Conservation (phyloP, 2,113 vertebrate genomes). For the Lophura nycthemera region DNA sequence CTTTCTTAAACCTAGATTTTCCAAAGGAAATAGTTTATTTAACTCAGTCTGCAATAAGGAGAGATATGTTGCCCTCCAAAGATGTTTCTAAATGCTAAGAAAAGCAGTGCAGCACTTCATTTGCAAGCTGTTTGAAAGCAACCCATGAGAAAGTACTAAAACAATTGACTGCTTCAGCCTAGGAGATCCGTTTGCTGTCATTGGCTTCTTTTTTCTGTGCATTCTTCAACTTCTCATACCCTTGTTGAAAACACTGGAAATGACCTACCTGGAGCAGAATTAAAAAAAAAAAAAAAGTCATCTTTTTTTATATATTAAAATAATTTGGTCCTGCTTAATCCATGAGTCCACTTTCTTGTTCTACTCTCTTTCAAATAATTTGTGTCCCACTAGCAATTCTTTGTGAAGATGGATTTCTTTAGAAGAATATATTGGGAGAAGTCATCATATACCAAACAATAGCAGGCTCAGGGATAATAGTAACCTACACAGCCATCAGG, state of each 20-base stretch:
- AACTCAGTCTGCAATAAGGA: background rate
- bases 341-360: background rate
- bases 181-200: background rate
- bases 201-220: background rate
- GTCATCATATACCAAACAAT: background rate
- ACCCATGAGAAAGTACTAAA: background rate
- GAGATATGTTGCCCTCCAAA: background rate
- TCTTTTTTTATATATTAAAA: background rate
- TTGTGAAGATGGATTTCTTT: background rate
- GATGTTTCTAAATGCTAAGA: background rate
- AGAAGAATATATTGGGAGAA: background rate
- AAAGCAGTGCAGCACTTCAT: background rate
- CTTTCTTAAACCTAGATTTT: conserved; percentile 13
- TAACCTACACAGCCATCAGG: background rate
- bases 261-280: background rate
- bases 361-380: background rate
- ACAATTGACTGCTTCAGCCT: background rate
- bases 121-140: background rate
- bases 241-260: background rate
- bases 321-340: background rate
- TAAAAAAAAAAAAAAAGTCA: background rate
- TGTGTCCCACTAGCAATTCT: background rate
- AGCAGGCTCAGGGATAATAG: background rate
- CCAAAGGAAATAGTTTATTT: conserved; percentile 16
- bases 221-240: background rate